phyloP scores from a whole-genome alignment of 2,113 vertebrate genomes.

The Pteruthius melanotis region DNA sequence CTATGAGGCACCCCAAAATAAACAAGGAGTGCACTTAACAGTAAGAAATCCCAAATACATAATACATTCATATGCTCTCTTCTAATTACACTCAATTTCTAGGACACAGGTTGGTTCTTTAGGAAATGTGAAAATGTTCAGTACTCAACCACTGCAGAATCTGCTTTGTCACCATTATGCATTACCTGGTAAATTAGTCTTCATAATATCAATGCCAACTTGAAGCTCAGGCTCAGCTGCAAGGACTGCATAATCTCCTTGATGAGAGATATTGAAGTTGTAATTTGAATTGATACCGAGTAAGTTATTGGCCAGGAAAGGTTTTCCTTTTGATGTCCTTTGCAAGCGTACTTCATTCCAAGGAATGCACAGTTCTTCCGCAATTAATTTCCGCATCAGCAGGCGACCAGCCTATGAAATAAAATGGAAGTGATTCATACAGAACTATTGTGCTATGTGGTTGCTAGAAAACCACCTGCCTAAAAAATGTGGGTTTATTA shows the following conservation, averaged over 20 bases:
- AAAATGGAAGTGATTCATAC: background rate
- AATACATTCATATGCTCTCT: background rate
- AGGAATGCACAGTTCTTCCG: constrained; percentile 83
- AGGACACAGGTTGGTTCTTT: background rate
- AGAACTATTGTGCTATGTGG: background rate
- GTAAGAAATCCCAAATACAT: background rate
- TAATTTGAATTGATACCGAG: constrained; percentile 58
- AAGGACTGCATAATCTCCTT: constrained; percentile 92
- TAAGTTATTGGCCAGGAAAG: constrained; percentile 78
- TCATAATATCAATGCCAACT: constrained; percentile 95
- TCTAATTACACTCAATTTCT: background rate
- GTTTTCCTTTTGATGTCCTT: constrained; percentile 89
- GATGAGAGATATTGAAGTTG: constrained; percentile 94
- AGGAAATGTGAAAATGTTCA: background rate
- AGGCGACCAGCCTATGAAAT: constrained; percentile 85
- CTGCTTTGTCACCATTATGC: background rate
- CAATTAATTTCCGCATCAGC: constrained; percentile 88
- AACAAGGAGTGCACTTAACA: background rate
- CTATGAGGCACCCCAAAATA: background rate
- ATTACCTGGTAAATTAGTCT: constrained; percentile 88
- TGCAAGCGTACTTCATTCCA: constrained; percentile 87
- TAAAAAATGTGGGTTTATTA: background rate
- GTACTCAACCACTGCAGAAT: background rate
- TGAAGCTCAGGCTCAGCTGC: constrained; percentile 86
- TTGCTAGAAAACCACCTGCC: background rate